These are phyloP conservation scores for Cryptotis parvus DNA, from an alignment of 2,113 vertebrate species.

Conservation along the genomic window DNA sequence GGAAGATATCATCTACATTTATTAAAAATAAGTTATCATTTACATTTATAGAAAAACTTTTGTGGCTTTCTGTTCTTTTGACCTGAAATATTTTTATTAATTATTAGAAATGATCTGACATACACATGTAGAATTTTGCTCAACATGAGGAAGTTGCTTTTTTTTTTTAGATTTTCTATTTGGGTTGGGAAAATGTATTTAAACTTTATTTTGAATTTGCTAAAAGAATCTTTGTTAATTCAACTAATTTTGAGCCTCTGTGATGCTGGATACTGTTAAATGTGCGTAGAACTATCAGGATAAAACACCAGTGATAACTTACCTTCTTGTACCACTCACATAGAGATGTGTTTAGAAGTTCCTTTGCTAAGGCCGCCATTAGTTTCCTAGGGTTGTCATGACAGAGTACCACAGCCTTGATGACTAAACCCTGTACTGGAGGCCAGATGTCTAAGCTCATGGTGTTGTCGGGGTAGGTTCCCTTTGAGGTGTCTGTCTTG, in stretches of 20 bases:
- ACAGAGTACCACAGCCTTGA: not conserved
- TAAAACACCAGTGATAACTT: not conserved
- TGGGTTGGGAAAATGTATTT: conserved; percentile 8
- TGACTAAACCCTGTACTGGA: not conserved
- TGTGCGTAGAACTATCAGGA: not conserved
- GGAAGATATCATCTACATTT: not conserved
- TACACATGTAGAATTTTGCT: not conserved
- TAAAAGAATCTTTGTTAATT: not conserved
- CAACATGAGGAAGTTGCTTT: conserved; percentile 13
- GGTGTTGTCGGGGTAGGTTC: not conserved
- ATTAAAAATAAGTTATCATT: not conserved
- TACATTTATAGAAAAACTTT: conserved; percentile 15
- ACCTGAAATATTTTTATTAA: conserved; percentile 1
- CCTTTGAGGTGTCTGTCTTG: not conserved
- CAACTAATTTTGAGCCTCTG: conserved; percentile 15
- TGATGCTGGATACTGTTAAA: not conserved
- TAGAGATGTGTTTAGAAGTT: conserved; percentile 25
- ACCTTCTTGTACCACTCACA: not conserved
- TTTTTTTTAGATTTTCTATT: conserved; percentile 48
- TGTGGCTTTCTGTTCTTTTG: conserved; percentile 25
- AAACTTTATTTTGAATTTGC: conserved; percentile 29
- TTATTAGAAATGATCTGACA: not conserved
- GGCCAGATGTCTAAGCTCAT: not conserved
- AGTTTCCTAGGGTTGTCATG: not conserved
- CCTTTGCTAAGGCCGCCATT: not conserved